A percentile compares a stretch with the other conserved stretches of the same genome.
Evolutionary conservation across 2,113 vertebrate species (phyloP).

Genomic region (Gymnocephalus cernua): DNA sequence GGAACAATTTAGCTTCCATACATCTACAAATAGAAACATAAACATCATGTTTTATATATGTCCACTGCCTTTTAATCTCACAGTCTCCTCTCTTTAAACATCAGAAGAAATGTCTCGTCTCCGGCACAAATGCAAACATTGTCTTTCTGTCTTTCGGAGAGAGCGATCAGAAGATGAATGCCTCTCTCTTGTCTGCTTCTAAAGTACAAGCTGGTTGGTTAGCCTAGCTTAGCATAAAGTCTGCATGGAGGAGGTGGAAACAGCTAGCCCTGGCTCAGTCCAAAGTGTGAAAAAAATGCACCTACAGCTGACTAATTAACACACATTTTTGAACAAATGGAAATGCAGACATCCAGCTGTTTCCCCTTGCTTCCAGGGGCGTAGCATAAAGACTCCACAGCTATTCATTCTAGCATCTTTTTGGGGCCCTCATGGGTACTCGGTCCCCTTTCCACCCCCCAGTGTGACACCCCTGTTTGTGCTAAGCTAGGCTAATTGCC

Average conservation of each 20-base stretch:
- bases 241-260: background rate
- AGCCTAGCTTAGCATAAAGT: conserved; percentile 25
- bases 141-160: background rate
- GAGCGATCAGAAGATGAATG: background rate
- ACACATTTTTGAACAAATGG: background rate
- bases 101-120: too few species aligned
- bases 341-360: background rate
- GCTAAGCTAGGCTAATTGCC: conserved; percentile 10
- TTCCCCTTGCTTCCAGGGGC: background rate
- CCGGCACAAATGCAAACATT: too few species aligned
- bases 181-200: too few species aligned
- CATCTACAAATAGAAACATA: background rate
- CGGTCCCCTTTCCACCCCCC: too few species aligned
- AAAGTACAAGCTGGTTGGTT: background rate
- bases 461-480: too few species aligned
- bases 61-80: background rate
- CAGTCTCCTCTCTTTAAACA: background rate
- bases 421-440: too few species aligned
- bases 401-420: too few species aligned
- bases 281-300: background rate
- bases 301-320: background rate
- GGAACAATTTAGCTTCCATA: background rate
- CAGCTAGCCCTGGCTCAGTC: background rate
- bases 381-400: too few species aligned
- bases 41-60: background rate